Percentiles rank a stretch among this genome's conserved stretches.
phyloP scores from a whole-genome alignment of 1,140 invertebrate species.

The Galleria mellonella region DNA sequence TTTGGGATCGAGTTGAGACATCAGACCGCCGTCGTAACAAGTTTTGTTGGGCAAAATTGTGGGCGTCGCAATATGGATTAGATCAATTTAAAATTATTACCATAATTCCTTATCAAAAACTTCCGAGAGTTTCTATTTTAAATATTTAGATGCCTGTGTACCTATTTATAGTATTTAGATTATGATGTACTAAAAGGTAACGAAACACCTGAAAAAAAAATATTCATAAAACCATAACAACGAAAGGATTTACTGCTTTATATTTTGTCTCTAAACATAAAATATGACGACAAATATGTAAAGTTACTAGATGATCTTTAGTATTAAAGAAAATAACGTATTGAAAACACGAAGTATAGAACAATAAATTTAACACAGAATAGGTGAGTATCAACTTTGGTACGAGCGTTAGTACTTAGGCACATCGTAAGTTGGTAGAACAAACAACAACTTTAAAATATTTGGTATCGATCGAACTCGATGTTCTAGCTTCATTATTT shows the following conservation, averaged over 20 bases:
- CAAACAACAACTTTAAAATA: constrained; percentile 24
- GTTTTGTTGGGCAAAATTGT: constrained; percentile 27
- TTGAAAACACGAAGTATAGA: background rate
- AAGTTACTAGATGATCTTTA: too few species aligned
- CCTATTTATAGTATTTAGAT: background rate
- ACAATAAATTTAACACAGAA: constrained; percentile 1
- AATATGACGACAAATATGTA: too few species aligned
- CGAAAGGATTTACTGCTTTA: too few species aligned
- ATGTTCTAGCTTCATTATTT: constrained; percentile 31
- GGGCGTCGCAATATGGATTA: constrained; percentile 34
- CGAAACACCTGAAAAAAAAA: background rate
- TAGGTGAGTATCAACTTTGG: background rate
- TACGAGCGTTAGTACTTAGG: background rate
- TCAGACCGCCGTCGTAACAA: constrained; percentile 27
- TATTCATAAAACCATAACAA: background rate
- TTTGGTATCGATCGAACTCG: constrained; percentile 22
- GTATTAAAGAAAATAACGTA: too few species aligned
- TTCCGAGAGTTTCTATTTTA: constrained; percentile 32
- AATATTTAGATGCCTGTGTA: constrained; percentile 30
- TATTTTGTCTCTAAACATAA: too few species aligned
- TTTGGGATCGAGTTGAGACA: constrained; percentile 29
- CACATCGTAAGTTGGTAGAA: background rate
- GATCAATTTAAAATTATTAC: constrained; percentile 48
- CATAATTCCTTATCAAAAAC: constrained; percentile 47
- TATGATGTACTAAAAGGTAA: constrained; percentile 1